Base-by-base conservation (phyloP, 2,797 vertebrate genomes). In the Betta splendens region DNA sequence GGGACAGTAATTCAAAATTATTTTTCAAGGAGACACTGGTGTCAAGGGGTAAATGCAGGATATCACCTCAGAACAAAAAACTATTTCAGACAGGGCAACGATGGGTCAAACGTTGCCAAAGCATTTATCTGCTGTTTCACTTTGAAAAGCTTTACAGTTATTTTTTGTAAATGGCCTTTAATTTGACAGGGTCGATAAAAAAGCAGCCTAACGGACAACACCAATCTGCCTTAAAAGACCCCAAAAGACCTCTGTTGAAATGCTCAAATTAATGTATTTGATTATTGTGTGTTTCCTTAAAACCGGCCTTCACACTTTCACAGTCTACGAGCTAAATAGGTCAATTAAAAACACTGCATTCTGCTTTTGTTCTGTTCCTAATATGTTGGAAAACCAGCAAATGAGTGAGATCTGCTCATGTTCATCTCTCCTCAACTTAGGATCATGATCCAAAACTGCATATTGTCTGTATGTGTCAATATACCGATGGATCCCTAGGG, bases 91-190 rank as follows among this genome's bases (percentile, higher is more conserved):
- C 8, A 22, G 2, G 1, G 36, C 13, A 29, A 69, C 9, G 2
- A 20, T 5, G 7, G 35, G 48, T 46, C 45, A 36, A 47, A 48
- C 43, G 36, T 31, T 51, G n/a, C n/a, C 13, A 17, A 42, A 48
- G 10, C 10, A 64, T 64, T 67, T 69, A 52, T 59, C 45, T 15
- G 47, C 64, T 39, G 65, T 76, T 72, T 48, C 33, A 46, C 26
- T 70, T 57, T 69, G 23, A 64, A 70, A 64, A 21, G 49, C n/a
- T 67, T 59, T 51, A 4, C 11, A 25, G 45, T 21, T 9, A 28
- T 74, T 48, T 39, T 54, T 67, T 64, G 33, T 58, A 58, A 61
- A 64, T 25, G n/a, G 18, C 43, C 13, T 55, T 17, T 44, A 43
- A 66, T 66, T 51, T 56, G 15, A 5, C 36, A 15, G 20, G 25